Evolutionary conservation across 2,113 vertebrate genomes (phyloP).

Genomic region (Zapus hudsonius): DNA sequence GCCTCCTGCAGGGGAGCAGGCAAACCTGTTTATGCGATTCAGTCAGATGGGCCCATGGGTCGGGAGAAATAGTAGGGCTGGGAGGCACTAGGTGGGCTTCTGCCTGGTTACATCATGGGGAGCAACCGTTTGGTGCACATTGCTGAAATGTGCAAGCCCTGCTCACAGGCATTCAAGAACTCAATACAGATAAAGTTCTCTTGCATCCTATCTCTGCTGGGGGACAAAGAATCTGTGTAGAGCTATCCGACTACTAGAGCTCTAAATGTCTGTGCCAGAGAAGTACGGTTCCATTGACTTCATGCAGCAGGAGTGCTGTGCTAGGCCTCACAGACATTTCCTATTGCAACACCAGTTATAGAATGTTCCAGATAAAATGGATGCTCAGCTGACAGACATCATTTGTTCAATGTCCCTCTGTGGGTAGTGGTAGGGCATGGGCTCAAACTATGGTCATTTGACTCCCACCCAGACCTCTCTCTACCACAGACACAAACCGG

Average conservation of each 20-base stretch:
- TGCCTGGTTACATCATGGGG: background rate
- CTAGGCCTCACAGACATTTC: too few species aligned
- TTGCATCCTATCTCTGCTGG: background rate
- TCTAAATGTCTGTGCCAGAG: background rate
- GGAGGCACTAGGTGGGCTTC: background rate
- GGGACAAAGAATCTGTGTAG: background rate
- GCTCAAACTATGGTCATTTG: background rate
- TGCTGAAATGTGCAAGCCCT: background rate
- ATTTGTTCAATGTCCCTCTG: too few species aligned
- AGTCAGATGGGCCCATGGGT: fast-evolving
- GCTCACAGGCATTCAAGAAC: background rate
- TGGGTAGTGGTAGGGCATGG: background rate
- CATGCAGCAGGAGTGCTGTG: too few species aligned
- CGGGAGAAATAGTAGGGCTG: background rate
- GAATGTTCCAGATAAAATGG: background rate
- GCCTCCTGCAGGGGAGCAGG: background rate
- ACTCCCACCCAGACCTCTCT: background rate
- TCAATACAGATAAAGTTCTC: background rate
- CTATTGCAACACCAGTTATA: too few species aligned
- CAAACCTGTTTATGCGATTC: background rate
- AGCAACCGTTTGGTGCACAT: background rate
- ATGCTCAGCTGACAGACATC: background rate
- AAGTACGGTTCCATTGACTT: too few species aligned
- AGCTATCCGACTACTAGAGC: background rate
- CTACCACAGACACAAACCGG: background rate